Conservation (phyloP, 35 echinoderm and acorn worm genomes). For the Stichopus chloronotus region DNA sequence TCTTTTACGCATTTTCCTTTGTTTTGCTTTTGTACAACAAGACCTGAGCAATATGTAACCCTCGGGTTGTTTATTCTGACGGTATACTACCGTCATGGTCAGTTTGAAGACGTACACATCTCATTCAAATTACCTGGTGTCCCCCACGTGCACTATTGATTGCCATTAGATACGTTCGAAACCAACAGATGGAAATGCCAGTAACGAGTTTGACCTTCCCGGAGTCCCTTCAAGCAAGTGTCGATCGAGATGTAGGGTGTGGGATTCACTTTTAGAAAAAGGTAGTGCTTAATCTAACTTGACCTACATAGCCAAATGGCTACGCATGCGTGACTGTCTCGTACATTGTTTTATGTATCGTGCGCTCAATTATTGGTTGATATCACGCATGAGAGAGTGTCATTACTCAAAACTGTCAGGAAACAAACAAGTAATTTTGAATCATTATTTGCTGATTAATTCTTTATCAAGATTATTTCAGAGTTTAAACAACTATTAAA, state of each 20-base stretch:
- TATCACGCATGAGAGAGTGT: neutral
- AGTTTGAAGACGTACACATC: neutral
- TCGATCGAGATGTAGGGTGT: neutral
- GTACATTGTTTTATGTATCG: neutral
- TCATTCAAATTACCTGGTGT: neutral
- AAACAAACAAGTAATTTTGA: too few species aligned
- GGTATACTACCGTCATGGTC: too few species aligned
- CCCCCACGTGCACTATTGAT: slow-evolving; percentile 2
- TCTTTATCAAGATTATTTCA: too few species aligned
- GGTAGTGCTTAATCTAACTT: neutral
- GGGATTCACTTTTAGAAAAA: neutral
- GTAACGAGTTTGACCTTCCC: neutral
- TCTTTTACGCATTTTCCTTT: too few species aligned
- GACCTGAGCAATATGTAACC: too few species aligned
- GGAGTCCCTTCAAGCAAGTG: neutral
- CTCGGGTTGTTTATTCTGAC: too few species aligned
- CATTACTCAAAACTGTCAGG: too few species aligned
- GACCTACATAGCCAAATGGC: neutral
- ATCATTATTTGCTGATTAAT: too few species aligned
- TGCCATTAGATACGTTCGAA: neutral
- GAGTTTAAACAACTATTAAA: too few species aligned
- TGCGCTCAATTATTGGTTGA: neutral
- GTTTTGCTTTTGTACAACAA: too few species aligned
- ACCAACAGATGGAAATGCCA: neutral
- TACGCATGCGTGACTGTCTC: neutral